Base-by-base conservation (phyloP, 2,113 vertebrate genomes). In the Aplodontia rufa region DNA sequence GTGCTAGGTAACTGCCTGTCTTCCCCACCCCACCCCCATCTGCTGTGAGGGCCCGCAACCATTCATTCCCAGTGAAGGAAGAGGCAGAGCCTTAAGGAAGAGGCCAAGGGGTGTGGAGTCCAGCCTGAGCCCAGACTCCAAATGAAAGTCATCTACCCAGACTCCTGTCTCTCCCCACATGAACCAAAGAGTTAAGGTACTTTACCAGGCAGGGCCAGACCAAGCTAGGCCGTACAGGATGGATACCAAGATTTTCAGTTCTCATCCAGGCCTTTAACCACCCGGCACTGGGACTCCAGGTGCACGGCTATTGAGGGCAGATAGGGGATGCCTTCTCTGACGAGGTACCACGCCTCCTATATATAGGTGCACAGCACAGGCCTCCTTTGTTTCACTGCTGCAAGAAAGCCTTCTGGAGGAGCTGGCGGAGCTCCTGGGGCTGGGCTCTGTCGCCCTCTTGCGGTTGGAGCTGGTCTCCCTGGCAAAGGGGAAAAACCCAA, bases 391-490 rank as follows among this genome's bases (percentile, higher is more conserved):
- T 53, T 53, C 22, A 16, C 45, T 1, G 58, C 28, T 0, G 32
- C 35, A n/a, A 68, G 66, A 14, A 14, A 58, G 13, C 28, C 2
- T 19, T 32, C 30, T n/a, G n/a, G n/a, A 0, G 0, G 26, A 20
- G n/a, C 7, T 0, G 4, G 55, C 4, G 0, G 24, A 5, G 8
- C 28, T 3, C 37, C 1, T 11, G 0, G 12, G 1, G 13, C 19
- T 1, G 20, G 83, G 40, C 55, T 95, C 58, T 95, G 93, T 94
- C 78, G 78, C 81, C 97, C 72, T 24, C 91, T 93, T 1, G 89
- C 30, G 93, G 92, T 88, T 4, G 0, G 4, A 87, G 49, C 1
- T 0, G 20, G 60, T 85, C 19, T 80, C 1, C 1, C 49, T 32
- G 22, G 24, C 1, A 1, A 5, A 4, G 13, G 26, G 42, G 22